These are phyloP conservation scores for Drosophila paranaensis DNA, from an alignment of 2,888 invertebrate genomes.

Conservation along the genomic window DNA sequence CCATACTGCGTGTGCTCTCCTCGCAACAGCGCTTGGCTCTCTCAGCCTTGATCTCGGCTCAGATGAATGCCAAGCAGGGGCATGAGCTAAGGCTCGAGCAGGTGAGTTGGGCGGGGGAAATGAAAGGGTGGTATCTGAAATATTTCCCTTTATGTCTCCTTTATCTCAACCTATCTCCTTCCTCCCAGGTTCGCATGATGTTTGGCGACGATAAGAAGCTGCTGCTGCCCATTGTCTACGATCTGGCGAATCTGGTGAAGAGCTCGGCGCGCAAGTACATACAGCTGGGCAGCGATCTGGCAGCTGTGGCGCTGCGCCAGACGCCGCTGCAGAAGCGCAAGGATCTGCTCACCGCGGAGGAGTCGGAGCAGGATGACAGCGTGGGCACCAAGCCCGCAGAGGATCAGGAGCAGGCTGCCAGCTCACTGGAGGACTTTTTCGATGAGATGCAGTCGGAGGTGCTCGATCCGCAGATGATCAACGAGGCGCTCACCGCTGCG, in stretches of 20 bases:
- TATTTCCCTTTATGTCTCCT: no score
- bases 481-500: conserved; percentile 64
- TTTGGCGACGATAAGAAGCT: conserved; percentile 87
- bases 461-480: conserved; percentile 80
- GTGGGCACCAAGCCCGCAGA: conserved; percentile 52
- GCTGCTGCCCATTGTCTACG: conserved; percentile 88
- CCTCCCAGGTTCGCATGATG: conserved; percentile 86
- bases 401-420: conserved; percentile 18
- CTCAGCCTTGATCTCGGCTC: conserved; percentile 88
- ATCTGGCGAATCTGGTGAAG: conserved; percentile 88
- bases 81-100: conserved; percentile 86
- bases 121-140: not conserved
- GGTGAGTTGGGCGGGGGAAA: conserved; percentile 82
- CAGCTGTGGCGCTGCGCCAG: conserved; percentile 42
- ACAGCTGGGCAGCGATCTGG: conserved; percentile 57
- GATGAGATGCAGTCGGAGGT: conserved; percentile 73
- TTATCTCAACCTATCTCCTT: not conserved
- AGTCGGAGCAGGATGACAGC: conserved; percentile 48
- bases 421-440: conserved; percentile 76
- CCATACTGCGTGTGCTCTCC: conserved; percentile 88
- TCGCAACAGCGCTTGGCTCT: conserved; percentile 87
- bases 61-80: conserved; percentile 86
- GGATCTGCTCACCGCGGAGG: conserved; percentile 57
- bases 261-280: conserved; percentile 85
- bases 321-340: conserved; percentile 55